These are phyloP conservation scores for Ricordea florida DNA, from an alignment of 92 coral and sea anemone genomes.

Conservation along the genomic window DNA sequence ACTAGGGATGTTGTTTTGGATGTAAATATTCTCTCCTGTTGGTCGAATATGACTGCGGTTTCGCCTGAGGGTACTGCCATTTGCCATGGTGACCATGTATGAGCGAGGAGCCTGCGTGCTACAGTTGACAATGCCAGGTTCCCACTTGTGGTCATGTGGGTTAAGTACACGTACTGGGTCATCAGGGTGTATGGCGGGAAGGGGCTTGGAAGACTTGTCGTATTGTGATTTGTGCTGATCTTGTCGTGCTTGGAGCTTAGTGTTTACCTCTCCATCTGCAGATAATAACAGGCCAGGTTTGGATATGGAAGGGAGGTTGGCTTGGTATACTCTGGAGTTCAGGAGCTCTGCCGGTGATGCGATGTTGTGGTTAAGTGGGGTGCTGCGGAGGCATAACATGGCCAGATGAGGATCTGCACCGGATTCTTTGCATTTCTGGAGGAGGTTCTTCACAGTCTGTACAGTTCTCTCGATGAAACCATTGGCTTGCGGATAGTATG, in stretches of 20 bases:
- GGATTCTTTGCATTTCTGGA: constrained; percentile 67
- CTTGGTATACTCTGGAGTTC: constrained; percentile 66
- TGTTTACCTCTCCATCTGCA: constrained; percentile 21
- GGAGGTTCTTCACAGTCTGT: constrained; percentile 45
- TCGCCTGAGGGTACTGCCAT: too few relatives aligned
- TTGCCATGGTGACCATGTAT: too few relatives aligned
- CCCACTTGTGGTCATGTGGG: too few relatives aligned
- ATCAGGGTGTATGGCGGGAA: too few relatives aligned
- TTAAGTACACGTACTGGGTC: too few relatives aligned
- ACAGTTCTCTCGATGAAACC: constrained; percentile 67
- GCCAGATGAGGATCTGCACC: constrained; percentile 73
- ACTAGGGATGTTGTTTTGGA: too few relatives aligned
- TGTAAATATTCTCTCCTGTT: too few relatives aligned
- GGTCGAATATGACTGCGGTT: too few relatives aligned
- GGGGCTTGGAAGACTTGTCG: too few relatives aligned
- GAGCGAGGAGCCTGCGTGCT: too few relatives aligned
- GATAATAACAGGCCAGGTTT: constrained; percentile 14
- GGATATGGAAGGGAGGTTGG: constrained; percentile 64
- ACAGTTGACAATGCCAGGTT: too few relatives aligned
- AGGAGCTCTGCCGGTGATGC: constrained; percentile 71
- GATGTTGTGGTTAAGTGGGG: constrained; percentile 61
- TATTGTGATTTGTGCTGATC: constrained; percentile 38
- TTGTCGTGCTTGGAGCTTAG: constrained; percentile 45
- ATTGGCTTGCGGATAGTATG: constrained; percentile 64
- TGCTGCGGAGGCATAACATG: constrained; percentile 72